phyloP scores from a whole-genome alignment of 2,888 invertebrate genomes.

The Eumerus sabulonum region DNA sequence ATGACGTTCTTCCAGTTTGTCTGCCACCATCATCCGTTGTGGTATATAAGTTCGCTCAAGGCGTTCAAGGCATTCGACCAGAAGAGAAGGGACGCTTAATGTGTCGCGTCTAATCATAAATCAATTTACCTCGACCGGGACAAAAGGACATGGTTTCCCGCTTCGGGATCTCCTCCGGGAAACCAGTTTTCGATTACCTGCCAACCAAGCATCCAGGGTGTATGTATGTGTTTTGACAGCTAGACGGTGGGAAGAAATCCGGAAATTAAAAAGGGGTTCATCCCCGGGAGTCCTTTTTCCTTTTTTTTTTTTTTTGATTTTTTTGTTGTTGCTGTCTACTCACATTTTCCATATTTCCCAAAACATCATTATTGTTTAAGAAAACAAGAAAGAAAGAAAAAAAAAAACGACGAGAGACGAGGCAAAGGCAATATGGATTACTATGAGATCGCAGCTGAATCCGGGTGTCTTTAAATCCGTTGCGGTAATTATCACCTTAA shows the following conservation, averaged over 20 bases:
- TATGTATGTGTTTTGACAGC: constrained; percentile 61
- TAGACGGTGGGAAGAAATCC: constrained; percentile 30
- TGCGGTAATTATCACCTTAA: constrained; percentile 56
- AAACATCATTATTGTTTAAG: no score
- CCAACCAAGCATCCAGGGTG: constrained; percentile 14
- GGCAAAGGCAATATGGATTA: constrained; percentile 4
- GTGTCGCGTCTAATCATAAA: constrained; percentile 67
- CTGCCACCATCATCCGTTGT: constrained; percentile 21
- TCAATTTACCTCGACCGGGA: constrained; percentile 50
- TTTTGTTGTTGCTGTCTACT: no score
- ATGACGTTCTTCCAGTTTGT: constrained; percentile 36
- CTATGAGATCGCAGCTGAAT: constrained; percentile 12
- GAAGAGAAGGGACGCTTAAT: constrained; percentile 67
- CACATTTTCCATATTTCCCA: background rate
- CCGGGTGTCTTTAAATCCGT: constrained; percentile 30
- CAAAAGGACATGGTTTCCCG: constrained; percentile 8
- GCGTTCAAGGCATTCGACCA: no score
- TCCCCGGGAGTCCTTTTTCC: constrained; percentile 2
- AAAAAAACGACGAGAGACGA: constrained; percentile 5
- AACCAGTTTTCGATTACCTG: constrained; percentile 36
- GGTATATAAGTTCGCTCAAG: background rate
- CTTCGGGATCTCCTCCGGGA: background rate
- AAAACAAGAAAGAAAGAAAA: constrained; percentile 1
- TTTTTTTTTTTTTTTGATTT: no score
- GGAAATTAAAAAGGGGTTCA: constrained; percentile 55